Conservation (phyloP, 2,888 invertebrate genomes). For the Amphipoea oculea region DNA sequence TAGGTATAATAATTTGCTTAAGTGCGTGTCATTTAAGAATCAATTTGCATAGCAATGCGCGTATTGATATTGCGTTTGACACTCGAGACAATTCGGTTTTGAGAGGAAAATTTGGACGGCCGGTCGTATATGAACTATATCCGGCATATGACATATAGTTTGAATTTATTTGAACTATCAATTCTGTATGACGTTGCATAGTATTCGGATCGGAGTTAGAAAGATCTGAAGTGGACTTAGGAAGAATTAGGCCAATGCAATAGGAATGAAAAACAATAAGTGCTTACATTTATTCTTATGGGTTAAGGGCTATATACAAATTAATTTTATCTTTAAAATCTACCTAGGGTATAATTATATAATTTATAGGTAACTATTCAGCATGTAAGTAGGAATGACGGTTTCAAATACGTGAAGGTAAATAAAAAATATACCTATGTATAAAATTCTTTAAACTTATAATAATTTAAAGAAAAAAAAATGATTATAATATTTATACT, state of each 20-base stretch:
- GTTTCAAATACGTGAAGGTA: background rate
- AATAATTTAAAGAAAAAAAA: background rate
- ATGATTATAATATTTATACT: background rate
- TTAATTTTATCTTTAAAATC: too few species aligned
- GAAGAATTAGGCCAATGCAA: constrained; percentile 2
- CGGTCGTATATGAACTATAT: background rate
- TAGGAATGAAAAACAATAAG: background rate
- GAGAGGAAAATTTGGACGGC: background rate
- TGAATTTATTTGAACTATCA: background rate
- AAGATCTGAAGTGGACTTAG: background rate
- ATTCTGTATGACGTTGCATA: background rate
- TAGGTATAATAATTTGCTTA: background rate
- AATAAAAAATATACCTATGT: background rate
- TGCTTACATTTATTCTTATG: background rate
- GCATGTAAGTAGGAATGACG: too few species aligned
- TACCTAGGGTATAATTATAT: too few species aligned
- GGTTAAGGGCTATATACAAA: too few species aligned
- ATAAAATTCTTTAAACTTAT: background rate
- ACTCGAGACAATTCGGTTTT: constrained; percentile 13
- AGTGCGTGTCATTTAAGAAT: background rate
- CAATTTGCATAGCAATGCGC: constrained; percentile 13
- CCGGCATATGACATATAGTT: background rate
- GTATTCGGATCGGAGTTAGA: background rate
- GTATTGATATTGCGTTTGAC: background rate
- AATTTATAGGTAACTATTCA: background rate